Percentiles rank a stretch among this genome's conserved stretches.
Conservation (phyloP, 2,113 vertebrate genomes). For the Otus sunia region DNA sequence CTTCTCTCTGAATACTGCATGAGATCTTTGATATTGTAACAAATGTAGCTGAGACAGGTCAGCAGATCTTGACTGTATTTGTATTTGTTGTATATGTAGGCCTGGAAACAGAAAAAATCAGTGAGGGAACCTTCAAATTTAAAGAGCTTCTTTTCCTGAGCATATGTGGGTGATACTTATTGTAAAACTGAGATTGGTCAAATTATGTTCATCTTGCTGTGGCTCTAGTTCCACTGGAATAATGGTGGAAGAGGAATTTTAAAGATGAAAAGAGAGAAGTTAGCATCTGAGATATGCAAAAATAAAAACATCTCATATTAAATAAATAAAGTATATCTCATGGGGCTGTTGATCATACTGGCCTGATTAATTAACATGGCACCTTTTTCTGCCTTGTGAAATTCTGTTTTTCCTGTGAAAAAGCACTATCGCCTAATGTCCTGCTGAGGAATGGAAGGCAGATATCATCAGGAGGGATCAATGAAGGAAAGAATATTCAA, state of each 20-base stretch:
- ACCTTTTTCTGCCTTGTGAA: background rate
- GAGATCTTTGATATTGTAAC: background rate
- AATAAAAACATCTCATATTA: background rate
- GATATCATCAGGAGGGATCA: background rate
- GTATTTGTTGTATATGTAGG: background rate
- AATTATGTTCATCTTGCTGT: background rate
- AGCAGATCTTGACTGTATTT: background rate
- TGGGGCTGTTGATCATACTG: background rate
- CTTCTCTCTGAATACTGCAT: background rate
- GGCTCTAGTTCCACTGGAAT: background rate
- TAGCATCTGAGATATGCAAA: background rate
- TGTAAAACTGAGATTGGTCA: background rate
- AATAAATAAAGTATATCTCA: background rate
- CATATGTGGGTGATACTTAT: background rate
- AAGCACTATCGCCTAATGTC: background rate
- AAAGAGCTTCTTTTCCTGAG: background rate
- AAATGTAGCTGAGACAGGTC: background rate
- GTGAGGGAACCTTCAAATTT: background rate
- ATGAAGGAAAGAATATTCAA: constrained; percentile 14
- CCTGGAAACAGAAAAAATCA: background rate
- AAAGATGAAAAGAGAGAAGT: background rate
- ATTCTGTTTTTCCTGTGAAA: background rate
- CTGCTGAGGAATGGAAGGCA: background rate
- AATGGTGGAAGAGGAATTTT: background rate
- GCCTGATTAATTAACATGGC: background rate